Conservation (phyloP, 2,113 vertebrate genomes). For the Melanostigma gelatinosum region DNA sequence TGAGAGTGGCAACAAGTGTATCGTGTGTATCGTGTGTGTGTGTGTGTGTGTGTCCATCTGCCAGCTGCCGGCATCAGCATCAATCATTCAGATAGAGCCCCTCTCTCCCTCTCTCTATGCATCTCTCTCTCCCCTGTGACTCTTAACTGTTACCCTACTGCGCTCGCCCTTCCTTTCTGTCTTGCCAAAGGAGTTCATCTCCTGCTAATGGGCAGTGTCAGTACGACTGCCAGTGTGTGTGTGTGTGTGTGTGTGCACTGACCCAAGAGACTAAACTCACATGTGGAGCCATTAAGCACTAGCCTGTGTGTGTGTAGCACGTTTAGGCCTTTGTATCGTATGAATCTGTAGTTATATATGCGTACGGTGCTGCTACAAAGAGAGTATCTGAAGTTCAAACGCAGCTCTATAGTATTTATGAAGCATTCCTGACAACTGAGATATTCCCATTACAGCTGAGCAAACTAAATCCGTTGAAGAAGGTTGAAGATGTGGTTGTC, state of each 20-base stretch:
- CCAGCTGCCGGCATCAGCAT: constrained; percentile 31
- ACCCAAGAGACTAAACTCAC: constrained; percentile 16
- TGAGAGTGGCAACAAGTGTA: constrained; percentile 1
- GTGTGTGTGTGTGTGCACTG: background rate
- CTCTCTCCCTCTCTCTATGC: background rate
- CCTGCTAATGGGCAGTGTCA: constrained; percentile 51
- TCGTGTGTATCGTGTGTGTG: background rate
- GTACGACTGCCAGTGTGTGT: constrained; percentile 15
- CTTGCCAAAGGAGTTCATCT: constrained; percentile 42
- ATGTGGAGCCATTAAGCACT: constrained; percentile 26
- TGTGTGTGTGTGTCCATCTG: constrained; percentile 22
- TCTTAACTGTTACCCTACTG: constrained; percentile 13
- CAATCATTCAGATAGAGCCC: constrained; percentile 9
- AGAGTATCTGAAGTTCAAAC: background rate
- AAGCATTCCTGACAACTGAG: background rate
- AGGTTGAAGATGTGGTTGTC: background rate
- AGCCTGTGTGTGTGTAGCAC: background rate
- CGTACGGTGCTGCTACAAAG: background rate
- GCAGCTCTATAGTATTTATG: background rate
- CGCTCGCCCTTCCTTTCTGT: background rate
- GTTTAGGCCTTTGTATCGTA: background rate
- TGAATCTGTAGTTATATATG: background rate
- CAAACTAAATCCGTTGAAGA: background rate
- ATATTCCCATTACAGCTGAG: background rate
- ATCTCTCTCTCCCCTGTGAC: background rate